phyloP scores from a whole-genome alignment of 2,797 vertebrate genomes.

The Catostomus latipinnis region DNA sequence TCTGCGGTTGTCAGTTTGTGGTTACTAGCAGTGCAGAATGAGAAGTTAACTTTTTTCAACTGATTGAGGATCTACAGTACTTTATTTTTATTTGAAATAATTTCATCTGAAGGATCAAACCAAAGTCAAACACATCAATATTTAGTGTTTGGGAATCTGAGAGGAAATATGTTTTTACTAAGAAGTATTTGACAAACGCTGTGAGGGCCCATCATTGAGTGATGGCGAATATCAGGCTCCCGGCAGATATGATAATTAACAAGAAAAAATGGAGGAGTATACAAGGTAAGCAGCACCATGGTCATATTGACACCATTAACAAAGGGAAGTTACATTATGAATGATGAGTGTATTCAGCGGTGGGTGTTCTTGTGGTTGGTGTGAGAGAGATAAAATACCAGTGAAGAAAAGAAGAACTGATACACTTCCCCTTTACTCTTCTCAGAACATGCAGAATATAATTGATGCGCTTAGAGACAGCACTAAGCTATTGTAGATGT shows the following conservation, averaged over 20 bases:
- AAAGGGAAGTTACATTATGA: conserved; percentile 25
- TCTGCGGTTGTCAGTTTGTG: neutral
- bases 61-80: neutral
- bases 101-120: neutral
- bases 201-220: neutral
- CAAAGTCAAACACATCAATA: neutral
- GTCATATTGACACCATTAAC: conserved; percentile 23
- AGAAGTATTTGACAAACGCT: neutral
- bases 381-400: neutral
- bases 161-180: neutral
- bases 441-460: neutral
- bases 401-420: neutral
- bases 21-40: neutral
- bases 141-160: neutral
- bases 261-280: conserved; percentile 58
- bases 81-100: neutral
- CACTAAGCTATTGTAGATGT: no score
- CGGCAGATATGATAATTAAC: conserved; percentile 40
- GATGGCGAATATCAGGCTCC: conserved; percentile 63
- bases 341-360: neutral
- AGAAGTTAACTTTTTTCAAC: neutral
- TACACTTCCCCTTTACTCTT: neutral
- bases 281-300: conserved; percentile 62
- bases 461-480: no score
- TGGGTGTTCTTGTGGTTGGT: neutral